Evolutionary conservation across 2,888 invertebrate species (phyloP).

Genomic region (Rhamphomyia laevipes): DNA sequence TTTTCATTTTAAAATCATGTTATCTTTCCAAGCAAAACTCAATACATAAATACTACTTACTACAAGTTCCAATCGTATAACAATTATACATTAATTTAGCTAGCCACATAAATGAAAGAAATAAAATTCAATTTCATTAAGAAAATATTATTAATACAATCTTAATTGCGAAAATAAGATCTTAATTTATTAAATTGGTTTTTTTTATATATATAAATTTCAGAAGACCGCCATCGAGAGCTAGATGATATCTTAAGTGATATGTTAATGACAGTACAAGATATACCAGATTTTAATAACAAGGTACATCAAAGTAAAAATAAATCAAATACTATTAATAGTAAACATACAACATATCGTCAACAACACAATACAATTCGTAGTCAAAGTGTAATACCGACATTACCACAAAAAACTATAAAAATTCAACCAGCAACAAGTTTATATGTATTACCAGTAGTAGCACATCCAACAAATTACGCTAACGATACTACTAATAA

Average conservation of each 20-base stretch:
- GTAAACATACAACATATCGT: neutral
- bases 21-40: too few species aligned
- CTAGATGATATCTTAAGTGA: slow-evolving; percentile 75
- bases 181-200: too few species aligned
- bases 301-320: slow-evolving; percentile 10
- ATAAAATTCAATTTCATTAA: too few species aligned
- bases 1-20: too few species aligned
- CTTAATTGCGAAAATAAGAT: too few species aligned
- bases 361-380: slow-evolving; percentile 11
- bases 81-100: too few species aligned
- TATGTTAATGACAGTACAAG: slow-evolving; percentile 80
- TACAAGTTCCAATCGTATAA: too few species aligned
- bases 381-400: slow-evolving; percentile 18
- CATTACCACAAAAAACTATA: slow-evolving; percentile 1
- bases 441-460: slow-evolving; percentile 10
- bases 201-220: slow-evolving; percentile 12
- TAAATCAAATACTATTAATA: slow-evolving; percentile 14
- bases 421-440: slow-evolving; percentile 14
- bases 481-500: slow-evolving; percentile 12
- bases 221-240: slow-evolving; percentile 47
- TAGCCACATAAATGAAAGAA: too few species aligned
- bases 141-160: too few species aligned
- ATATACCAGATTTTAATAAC: slow-evolving; percentile 49
- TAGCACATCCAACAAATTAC: slow-evolving; percentile 10
- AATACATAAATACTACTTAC: too few species aligned